Evolutionary conservation across 1,140 invertebrate species (phyloP).

Genomic region (Ceratosolen fusciceps): DNA sequence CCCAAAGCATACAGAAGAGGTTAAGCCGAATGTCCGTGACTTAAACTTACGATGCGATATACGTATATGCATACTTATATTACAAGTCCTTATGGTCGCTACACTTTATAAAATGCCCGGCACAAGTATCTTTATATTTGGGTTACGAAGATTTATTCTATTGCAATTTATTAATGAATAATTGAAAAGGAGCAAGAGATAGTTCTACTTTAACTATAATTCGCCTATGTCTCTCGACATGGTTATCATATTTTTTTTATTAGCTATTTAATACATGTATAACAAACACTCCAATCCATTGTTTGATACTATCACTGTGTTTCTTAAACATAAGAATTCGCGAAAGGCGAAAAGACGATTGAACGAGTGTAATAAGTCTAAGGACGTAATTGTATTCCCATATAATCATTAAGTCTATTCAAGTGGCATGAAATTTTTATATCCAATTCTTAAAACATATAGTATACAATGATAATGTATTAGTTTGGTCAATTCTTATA

Average conservation of each 20-base stretch:
- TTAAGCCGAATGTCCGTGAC: background rate
- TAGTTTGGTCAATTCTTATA: no score
- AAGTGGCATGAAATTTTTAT: background rate
- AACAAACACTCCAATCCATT: background rate
- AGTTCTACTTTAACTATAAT: background rate
- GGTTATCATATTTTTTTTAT: background rate
- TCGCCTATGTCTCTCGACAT: background rate
- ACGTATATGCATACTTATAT: background rate
- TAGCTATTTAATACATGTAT: background rate
- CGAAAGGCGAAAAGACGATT: background rate
- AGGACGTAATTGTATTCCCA: background rate
- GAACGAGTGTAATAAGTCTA: background rate
- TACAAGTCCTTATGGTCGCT: background rate
- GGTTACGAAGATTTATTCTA: background rate
- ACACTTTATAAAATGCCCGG: background rate
- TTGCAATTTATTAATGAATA: background rate
- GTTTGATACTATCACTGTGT: background rate
- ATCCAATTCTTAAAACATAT: background rate
- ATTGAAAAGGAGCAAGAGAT: background rate
- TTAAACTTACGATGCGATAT: background rate
- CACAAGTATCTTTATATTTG: background rate
- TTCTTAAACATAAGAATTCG: background rate
- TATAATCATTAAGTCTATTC: background rate
- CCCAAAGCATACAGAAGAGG: slow-evolving; percentile 3
- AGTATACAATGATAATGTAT: no score